Base-by-base conservation (phyloP, 2,113 vertebrate genomes). In the Sylvia atricapilla region DNA sequence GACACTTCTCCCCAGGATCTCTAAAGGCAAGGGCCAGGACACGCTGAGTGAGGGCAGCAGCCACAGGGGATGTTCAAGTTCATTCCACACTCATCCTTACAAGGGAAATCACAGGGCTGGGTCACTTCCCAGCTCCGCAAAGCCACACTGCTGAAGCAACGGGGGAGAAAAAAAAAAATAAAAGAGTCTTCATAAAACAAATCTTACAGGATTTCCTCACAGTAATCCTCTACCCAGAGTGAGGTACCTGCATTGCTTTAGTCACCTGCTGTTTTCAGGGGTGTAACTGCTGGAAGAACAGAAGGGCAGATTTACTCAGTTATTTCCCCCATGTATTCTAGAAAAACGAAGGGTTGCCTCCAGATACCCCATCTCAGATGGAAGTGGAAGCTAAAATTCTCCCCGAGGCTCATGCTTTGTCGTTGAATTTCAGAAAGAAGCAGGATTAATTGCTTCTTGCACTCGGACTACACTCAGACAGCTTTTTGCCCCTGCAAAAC, bases 171-270 rank as follows among this genome's bases (percentile, higher is more conserved):
- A 27, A 23, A 69, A 68, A 35, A 4, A 44, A 56, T 33, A 41
- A 41, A 9, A 37, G 37, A 39, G 3, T 31, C 47, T 93, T 94
- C 79, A 60, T 86, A 77, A 89, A 91, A 41, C 41, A 93, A 85
- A 91, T 62, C 58, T 55, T 77, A 35, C 46, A 91, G 74, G 53
- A 89, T 93, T 95, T 95, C 70, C 78, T 93, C 3, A 3, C 49
- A 82, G 13, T 70, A 88, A 75, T 81, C 76, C 30, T 83, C 70
- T 79, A 17, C 28, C 44, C 2, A 2, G 68, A 35, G 53, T 58
- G 74, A 67, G 3, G 5, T 83, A 88, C 85, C 75, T 86, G 59
- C 41, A 13, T 5, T 63, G 50, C 21, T 80, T 74, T 74, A 69
- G 90, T 70, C 72, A 91, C 92, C 80, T 91, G 80, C 64, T 33